These are phyloP conservation scores for Drosophila atripex DNA, from an alignment of 2,888 invertebrate species.

Conservation along the genomic window DNA sequence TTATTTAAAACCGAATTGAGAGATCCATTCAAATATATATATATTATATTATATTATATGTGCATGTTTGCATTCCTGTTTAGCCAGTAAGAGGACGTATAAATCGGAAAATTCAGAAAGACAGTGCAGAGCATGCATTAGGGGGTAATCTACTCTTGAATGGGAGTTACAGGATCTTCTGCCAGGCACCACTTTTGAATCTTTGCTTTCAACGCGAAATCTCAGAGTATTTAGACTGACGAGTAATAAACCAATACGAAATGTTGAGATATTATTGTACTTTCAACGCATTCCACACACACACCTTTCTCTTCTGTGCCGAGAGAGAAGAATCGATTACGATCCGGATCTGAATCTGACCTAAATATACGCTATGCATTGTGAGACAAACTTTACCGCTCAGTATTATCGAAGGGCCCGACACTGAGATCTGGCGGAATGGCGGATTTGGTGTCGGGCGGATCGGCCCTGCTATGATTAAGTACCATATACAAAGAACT, in stretches of 20 bases:
- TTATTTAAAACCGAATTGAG: conserved; percentile 68
- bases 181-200: conserved; percentile 23
- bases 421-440: background rate
- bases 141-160: conserved; percentile 17
- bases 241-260: conserved; percentile 41
- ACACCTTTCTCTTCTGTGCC: conserved; percentile 24
- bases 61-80: conserved; percentile 65
- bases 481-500: conserved; percentile 58
- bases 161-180: conserved; percentile 28
- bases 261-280: conserved; percentile 18
- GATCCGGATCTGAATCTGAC: conserved; percentile 15
- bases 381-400: conserved; percentile 61
- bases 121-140: conserved; percentile 17
- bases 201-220: conserved; percentile 36
- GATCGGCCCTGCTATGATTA: conserved; percentile 39
- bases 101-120: conserved; percentile 28
- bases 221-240: conserved; percentile 58
- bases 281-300: conserved; percentile 19
- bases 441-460: conserved; percentile 9
- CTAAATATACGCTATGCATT: conserved; percentile 17
- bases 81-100: conserved; percentile 67
- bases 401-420: conserved; percentile 53
- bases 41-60: conserved; percentile 24
- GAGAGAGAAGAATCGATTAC: conserved; percentile 12
- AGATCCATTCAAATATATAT: conserved; percentile 42